A percentile compares a stretch with the other conserved stretches of the same genome.
Evolutionary conservation across 2,888 invertebrate species (phyloP).

Genomic region (Ectemnius continuus): DNA sequence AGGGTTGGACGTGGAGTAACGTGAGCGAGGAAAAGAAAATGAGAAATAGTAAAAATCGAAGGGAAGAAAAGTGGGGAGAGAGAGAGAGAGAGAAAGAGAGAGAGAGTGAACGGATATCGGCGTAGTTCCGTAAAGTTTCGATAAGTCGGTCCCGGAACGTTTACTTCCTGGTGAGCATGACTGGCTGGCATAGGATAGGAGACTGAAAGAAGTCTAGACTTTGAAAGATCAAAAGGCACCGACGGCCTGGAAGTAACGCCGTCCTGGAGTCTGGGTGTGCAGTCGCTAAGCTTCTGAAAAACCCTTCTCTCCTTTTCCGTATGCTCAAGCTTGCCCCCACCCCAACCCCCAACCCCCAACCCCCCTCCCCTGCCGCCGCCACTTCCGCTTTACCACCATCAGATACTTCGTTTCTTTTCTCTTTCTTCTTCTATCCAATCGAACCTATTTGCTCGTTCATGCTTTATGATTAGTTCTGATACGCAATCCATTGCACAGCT

Average conservation of each 20-base stretch:
- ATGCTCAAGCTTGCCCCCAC: not conserved
- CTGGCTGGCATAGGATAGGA: constrained; percentile 55
- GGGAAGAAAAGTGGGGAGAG: constrained; percentile 24
- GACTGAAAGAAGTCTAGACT: constrained; percentile 69
- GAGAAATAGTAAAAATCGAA: too few relatives aligned
- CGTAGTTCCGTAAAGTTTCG: constrained; percentile 68
- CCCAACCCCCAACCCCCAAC: not conserved
- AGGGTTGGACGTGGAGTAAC: constrained; percentile 37
- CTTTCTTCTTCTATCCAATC: constrained; percentile 8
- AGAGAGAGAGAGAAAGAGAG: constrained; percentile 20
- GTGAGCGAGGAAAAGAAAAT: constrained; percentile 11
- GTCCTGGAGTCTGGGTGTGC: constrained; percentile 60
- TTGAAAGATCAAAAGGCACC: constrained; percentile 72
- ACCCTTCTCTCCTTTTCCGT: constrained; percentile 34
- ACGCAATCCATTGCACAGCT: too few relatives aligned
- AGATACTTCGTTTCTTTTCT: constrained; percentile 3
- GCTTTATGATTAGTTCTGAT: constrained; percentile 24
- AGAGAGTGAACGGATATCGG: constrained; percentile 58
- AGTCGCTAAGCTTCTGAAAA: constrained; percentile 53
- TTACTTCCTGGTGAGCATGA: constrained; percentile 64
- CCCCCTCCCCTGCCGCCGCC: constrained; percentile 16
- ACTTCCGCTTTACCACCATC: constrained; percentile 2
- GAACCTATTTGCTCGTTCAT: constrained; percentile 14
- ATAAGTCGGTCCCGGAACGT: constrained; percentile 69
- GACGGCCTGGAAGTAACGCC: constrained; percentile 71